Evolutionary conservation across 2,888 invertebrate genomes (phyloP).

Genomic region (Podabrus alpinus): DNA sequence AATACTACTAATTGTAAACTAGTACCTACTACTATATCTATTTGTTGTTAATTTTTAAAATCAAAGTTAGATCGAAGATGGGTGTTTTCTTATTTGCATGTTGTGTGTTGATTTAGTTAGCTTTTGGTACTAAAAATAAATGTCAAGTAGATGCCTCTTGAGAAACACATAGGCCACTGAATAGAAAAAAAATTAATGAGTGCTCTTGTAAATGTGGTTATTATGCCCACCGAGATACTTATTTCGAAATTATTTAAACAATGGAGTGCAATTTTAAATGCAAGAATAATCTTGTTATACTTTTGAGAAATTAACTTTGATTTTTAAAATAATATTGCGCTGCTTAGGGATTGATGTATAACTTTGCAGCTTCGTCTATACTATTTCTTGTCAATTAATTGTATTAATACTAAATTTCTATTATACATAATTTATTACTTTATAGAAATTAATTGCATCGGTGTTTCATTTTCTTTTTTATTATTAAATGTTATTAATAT

Average conservation of each 20-base stretch:
- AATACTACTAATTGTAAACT: constrained; percentile 22
- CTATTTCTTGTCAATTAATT: constrained; percentile 1
- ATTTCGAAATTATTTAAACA: not conserved
- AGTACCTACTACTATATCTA: not conserved
- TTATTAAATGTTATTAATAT: constrained; percentile 15
- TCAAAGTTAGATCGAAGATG: constrained; percentile 15
- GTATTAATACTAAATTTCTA: constrained; percentile 2
- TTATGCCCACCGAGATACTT: not conserved
- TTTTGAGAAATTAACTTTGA: constrained; percentile 10
- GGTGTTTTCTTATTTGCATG: not conserved
- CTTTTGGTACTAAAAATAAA: not conserved
- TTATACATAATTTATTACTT: constrained; percentile 6
- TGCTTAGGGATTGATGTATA: constrained; percentile 14
- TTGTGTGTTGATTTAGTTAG: not conserved
- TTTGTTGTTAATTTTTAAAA: constrained; percentile 15
- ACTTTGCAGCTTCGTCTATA: constrained; percentile 11
- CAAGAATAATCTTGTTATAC: not conserved
- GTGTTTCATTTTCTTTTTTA: no score
- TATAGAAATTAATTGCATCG: constrained; percentile 17
- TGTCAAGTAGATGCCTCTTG: not conserved
- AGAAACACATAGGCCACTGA: not conserved
- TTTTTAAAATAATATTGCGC: constrained; percentile 16
- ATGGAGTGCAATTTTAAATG: not conserved
- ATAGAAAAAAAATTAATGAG: not conserved
- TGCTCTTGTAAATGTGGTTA: not conserved